These are phyloP conservation scores for Aphelenchoides bicaudatus DNA, from an alignment of 2,888 invertebrate species.

Conservation along the genomic window DNA sequence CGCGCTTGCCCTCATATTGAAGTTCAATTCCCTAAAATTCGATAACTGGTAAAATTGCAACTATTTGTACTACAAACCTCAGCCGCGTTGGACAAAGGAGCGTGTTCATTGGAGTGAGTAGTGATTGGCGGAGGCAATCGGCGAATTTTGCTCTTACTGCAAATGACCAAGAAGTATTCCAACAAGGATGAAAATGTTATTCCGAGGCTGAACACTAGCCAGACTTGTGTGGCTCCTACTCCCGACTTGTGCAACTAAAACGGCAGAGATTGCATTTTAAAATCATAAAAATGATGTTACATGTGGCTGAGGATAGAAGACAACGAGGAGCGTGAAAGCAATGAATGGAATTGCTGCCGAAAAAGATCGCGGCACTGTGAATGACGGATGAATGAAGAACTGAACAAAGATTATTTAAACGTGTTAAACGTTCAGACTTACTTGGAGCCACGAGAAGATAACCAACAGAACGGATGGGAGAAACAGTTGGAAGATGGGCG, in stretches of 20 bases:
- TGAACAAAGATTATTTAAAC: too few relatives aligned
- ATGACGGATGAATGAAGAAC: conserved; percentile 41
- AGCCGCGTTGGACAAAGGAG: background rate
- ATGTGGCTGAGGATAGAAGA: background rate
- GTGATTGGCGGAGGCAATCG: background rate
- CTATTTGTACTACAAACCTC: background rate
- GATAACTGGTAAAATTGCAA: background rate
- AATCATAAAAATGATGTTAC: conserved; percentile 8
- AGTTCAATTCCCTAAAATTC: conserved; percentile 10
- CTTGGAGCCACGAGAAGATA: conserved; percentile 56
- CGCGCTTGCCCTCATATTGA: conserved; percentile 26
- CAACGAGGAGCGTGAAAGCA: conserved; percentile 64
- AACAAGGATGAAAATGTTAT: conserved; percentile 54
- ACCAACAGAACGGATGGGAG: conserved; percentile 46
- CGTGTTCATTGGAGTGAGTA: conserved; percentile 6
- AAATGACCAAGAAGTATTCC: conserved; percentile 57
- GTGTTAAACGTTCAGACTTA: too few relatives aligned
- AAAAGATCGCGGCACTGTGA: conserved; percentile 54
- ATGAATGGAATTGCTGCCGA: conserved; percentile 56
- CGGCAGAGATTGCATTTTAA: conserved; percentile 35
- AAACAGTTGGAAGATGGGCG: conserved; percentile 42
- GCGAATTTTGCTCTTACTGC: conserved; percentile 31
- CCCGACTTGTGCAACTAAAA: conserved; percentile 15
- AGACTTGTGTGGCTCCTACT: conserved; percentile 30
- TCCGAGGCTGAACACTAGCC: conserved; percentile 50